Evolutionary conservation across 2,888 invertebrate genomes (phyloP).

Genomic region (Byasa hedistus): DNA sequence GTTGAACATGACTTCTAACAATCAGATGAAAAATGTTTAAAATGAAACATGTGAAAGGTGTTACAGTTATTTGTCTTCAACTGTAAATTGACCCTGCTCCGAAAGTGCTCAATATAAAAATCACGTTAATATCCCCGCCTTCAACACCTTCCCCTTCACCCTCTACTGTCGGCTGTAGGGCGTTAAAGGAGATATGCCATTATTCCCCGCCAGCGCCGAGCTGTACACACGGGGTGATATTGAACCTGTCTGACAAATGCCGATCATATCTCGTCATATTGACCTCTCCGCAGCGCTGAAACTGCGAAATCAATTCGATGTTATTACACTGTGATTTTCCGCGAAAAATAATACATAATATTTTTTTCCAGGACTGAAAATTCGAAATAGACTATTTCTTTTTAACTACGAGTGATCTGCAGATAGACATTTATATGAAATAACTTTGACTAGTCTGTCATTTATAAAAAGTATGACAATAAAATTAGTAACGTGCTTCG

Average conservation of each 20-base stretch:
- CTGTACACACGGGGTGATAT: constrained; percentile 31
- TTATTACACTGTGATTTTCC: constrained; percentile 30
- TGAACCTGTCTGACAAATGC: constrained; percentile 31
- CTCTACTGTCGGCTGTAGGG: constrained; percentile 28
- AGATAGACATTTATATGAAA: too few relatives aligned
- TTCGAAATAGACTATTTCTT: too few relatives aligned
- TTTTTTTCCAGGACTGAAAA: too few relatives aligned
- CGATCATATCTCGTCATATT: constrained; percentile 31
- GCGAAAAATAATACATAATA: background rate
- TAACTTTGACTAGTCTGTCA: too few relatives aligned
- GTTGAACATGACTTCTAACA: too few relatives aligned
- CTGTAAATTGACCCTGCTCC: background rate
- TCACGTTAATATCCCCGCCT: background rate
- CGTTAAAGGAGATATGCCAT: constrained; percentile 30
- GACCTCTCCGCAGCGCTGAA: constrained; percentile 28
- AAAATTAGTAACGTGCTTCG: too few relatives aligned
- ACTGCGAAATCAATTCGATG: constrained; percentile 30
- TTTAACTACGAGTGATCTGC: too few relatives aligned
- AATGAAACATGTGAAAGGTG: too few relatives aligned
- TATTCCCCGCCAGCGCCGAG: constrained; percentile 21
- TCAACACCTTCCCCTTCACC: constrained; percentile 20
- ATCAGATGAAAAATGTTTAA: too few relatives aligned
- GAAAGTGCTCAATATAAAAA: constrained; percentile 18
- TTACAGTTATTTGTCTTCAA: too few relatives aligned
- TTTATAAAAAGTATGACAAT: too few relatives aligned